Evolutionary conservation across 2,888 invertebrate genomes (phyloP).

Genomic region (Eupelmus urozonus): DNA sequence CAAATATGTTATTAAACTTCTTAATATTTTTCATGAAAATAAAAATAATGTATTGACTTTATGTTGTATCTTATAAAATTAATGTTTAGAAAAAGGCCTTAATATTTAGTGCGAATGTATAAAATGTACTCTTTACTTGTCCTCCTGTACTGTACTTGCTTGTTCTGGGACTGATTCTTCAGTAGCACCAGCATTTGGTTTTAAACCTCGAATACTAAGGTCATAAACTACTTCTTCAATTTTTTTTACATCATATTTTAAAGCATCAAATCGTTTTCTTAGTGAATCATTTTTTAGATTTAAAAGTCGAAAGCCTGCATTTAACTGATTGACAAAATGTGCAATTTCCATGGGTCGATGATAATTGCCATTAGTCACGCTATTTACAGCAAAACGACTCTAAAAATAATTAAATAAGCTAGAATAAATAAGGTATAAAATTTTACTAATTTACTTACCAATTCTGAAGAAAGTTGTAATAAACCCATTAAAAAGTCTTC

Average conservation of each 20-base stretch:
- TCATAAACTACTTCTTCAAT: conserved; percentile 95
- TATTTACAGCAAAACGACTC: conserved; percentile 89
- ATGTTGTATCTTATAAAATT: too few relatives aligned
- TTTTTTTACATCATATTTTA: conserved; percentile 96
- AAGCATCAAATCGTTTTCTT: conserved; percentile 90
- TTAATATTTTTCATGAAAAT: background rate
- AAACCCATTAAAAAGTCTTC: conserved; percentile 94
- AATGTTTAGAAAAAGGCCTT: too few relatives aligned
- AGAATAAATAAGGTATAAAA: background rate
- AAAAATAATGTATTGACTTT: background rate
- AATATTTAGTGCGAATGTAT: too few relatives aligned
- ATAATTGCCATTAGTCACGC: conserved; percentile 91
- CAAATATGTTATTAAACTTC: background rate
- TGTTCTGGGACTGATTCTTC: too few relatives aligned
- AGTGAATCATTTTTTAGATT: conserved; percentile 94
- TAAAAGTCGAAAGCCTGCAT: conserved; percentile 92
- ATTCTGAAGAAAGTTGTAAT: conserved; percentile 88
- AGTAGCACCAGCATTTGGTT: conserved; percentile 71
- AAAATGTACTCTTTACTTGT: too few relatives aligned
- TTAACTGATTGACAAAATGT: conserved; percentile 90
- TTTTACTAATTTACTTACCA: conserved; percentile 81
- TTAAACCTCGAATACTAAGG: conserved; percentile 88
- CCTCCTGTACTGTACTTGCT: too few relatives aligned
- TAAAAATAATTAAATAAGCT: conserved; percentile 72
- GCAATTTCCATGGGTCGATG: conserved; percentile 89